Conservation (phyloP, 2,888 invertebrate species). For the Phymatocera aterrima region DNA sequence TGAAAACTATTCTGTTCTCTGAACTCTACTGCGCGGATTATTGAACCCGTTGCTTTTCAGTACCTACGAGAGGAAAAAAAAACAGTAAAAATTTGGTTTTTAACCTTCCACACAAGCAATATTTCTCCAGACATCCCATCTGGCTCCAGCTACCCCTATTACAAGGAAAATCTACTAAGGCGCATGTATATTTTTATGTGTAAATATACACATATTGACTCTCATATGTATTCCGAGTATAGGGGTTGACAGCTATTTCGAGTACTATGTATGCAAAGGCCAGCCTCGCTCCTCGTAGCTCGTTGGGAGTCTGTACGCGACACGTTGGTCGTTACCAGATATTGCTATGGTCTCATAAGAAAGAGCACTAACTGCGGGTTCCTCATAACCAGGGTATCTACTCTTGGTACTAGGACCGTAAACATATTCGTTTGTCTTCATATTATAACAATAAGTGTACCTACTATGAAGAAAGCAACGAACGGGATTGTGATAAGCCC, state of each 20-base stretch:
- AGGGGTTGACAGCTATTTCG: constrained; percentile 32
- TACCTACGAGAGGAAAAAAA: too few species aligned
- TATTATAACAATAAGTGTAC: neutral
- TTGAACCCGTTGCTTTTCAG: too few species aligned
- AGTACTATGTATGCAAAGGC: constrained; percentile 41
- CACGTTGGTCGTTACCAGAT: constrained; percentile 39
- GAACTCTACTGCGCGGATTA: too few species aligned
- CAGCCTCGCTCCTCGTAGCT: neutral
- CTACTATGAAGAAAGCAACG: neutral
- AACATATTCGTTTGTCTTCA: neutral
- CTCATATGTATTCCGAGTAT: neutral
- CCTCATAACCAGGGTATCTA: neutral
- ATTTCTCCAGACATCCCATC: too few species aligned
- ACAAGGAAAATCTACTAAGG: neutral
- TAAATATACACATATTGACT: neutral
- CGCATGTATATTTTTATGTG: neutral
- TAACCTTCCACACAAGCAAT: too few species aligned
- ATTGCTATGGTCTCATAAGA: constrained; percentile 37
- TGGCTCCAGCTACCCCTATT: too few species aligned
- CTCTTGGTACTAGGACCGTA: neutral
- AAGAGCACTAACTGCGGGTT: constrained; percentile 25
- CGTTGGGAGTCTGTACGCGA: constrained; percentile 3
- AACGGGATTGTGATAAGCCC: neutral
- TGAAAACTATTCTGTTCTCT: too few species aligned
- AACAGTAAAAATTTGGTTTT: too few species aligned